phyloP scores from a whole-genome alignment of 2,113 vertebrate genomes.

The Psephotus haematonotus region DNA sequence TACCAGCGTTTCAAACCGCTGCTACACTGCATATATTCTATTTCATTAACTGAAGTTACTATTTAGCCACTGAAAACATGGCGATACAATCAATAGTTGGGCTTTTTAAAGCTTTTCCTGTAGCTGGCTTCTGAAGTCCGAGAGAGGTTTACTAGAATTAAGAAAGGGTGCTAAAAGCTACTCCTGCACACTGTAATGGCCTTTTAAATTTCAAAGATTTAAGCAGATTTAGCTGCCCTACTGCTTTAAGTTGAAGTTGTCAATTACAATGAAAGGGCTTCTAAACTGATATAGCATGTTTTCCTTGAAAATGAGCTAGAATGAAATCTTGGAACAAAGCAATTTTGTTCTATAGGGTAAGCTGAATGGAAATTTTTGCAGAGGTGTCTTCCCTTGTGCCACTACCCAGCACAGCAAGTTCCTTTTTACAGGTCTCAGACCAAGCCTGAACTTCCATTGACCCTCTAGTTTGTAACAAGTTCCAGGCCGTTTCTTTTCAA shows the following conservation, averaged over 20 bases:
- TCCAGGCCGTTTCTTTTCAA: neutral
- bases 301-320: neutral
- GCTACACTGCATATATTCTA: neutral
- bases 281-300: neutral
- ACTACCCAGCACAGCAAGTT: neutral
- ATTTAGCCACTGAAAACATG: neutral
- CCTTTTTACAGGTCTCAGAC: neutral
- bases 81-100: neutral
- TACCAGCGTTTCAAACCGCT: neutral
- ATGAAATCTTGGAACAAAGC: neutral
- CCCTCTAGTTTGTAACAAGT: neutral
- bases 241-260: neutral
- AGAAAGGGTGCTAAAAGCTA: neutral
- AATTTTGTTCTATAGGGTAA: neutral
- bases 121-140: neutral
- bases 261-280: neutral
- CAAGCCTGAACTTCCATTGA: neutral
- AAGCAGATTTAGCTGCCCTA: neutral
- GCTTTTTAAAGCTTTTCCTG: neutral
- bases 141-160: neutral
- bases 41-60: neutral
- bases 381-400: accelerated
- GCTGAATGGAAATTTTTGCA: neutral
- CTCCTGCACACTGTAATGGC: neutral
- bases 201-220: neutral